These are phyloP conservation scores for Cephus cinctus DNA, from an alignment of 1,140 invertebrate genomes.

Conservation along the genomic window DNA sequence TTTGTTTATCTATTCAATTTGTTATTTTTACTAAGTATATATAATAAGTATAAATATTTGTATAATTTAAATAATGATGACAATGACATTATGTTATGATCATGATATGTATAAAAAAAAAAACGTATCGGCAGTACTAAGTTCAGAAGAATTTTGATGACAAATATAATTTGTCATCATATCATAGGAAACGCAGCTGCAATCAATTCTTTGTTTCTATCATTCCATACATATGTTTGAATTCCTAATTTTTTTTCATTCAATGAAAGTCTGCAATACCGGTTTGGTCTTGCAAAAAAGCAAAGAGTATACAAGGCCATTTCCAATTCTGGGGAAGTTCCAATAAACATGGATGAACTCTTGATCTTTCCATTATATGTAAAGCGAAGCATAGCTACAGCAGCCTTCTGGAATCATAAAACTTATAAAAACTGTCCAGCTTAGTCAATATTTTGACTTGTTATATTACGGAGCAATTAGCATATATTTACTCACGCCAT, in stretches of 20 bases:
- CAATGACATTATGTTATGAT: too few relatives aligned
- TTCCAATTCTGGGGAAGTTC: constrained; percentile 65
- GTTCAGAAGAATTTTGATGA: too few relatives aligned
- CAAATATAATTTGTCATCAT: too few relatives aligned
- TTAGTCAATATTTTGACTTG: background rate
- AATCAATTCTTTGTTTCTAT: constrained; percentile 12
- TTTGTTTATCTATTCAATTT: too few relatives aligned
- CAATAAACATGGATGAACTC: constrained; percentile 59
- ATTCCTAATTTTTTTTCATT: constrained; percentile 18
- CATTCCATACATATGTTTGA: constrained; percentile 15
- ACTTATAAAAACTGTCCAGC: background rate
- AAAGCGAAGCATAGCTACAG: constrained; percentile 47
- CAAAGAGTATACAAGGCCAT: constrained; percentile 63
- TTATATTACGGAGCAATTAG: background rate
- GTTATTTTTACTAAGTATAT: too few relatives aligned
- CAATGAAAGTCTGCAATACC: constrained; percentile 31
- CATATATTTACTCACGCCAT: constrained; percentile 30
- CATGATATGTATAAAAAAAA: too few relatives aligned
- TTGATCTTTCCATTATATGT: constrained; percentile 26
- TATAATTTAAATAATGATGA: too few relatives aligned
- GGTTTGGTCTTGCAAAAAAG: constrained; percentile 51
- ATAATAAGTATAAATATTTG: too few relatives aligned
- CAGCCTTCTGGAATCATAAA: constrained; percentile 20
- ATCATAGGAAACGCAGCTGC: constrained; percentile 17
- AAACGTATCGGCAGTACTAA: too few relatives aligned